Evolutionary conservation across 2,888 invertebrate species (phyloP), one percentile per base, ranked within the genome.

Genomic region (Kuschelorhynchus macadamiae): DNA sequence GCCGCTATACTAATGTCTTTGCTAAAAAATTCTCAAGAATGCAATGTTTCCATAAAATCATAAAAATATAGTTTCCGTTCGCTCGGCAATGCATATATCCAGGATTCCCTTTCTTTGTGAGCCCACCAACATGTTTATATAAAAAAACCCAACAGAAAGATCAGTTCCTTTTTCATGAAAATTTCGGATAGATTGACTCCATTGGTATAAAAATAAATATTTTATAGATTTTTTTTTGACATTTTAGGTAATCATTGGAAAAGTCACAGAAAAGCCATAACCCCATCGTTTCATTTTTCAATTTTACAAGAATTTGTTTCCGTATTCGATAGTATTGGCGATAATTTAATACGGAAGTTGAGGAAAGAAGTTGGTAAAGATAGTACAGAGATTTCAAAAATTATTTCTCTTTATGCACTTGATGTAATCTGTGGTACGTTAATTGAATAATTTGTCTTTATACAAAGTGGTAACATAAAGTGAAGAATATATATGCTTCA

Each of bases 231-330:
- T 4, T 18, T 36, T 49, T 36, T 14, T 62, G 18, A 33, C 46
- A 14, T 75, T 77, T 76, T 80, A 79, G 88, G 87, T 1, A 72
- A 79, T 0, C 87, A 87, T 81, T 94, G 93, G 94, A 87, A 86
- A 74, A 81, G 81, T 0, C 87, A 91, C 71, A 85, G 93, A 20
- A 91, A 90, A 79, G 86, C 92, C 70, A 81, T 93, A 50, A 93
- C 92, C 0, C 92, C 92, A 0, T 88, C 92, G 0, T 93, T 92
- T 81, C 93, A 93, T 81, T 92, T 92, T 78, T 90, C 90, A 77
- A 92, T 93, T 63, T 81, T 93, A 50, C 89, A 91, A 76, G 88
- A 90, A 72, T 93, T 91, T 80, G 79, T 92, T 7, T 87, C 88
- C 2, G 87, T 91, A 0, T 92, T 93, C 77, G 88, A 91, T 75